A percentile compares a stretch with the other conserved stretches of the same genome.
phyloP scores from a whole-genome alignment of 23 tunicate species.

The Trididemnum clinides region DNA sequence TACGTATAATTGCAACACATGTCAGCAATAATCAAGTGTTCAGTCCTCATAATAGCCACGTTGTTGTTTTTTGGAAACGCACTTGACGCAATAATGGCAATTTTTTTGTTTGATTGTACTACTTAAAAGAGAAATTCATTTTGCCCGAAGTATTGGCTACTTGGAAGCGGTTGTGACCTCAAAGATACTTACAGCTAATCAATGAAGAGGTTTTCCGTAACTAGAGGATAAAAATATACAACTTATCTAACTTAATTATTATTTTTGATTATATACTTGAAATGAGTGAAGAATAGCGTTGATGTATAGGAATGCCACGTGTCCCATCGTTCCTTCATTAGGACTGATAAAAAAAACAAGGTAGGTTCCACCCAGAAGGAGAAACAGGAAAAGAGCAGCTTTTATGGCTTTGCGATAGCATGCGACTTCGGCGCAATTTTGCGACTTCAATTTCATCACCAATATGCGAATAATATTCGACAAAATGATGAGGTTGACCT shows the following conservation, averaged over 20 bases:
- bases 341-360: slow-evolving; percentile 72
- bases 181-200: neutral
- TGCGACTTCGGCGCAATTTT: slow-evolving; percentile 1
- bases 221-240: too few species aligned
- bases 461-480: slow-evolving; percentile 69
- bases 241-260: neutral
- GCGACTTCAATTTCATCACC: slow-evolving; percentile 53
- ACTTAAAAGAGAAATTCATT: too few species aligned
- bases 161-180: neutral
- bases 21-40: too few species aligned
- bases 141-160: neutral
- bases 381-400: slow-evolving; percentile 86
- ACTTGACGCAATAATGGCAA: too few species aligned
- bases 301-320: slow-evolving; percentile 46
- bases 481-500: slow-evolving; percentile 72
- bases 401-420: slow-evolving; percentile 66
- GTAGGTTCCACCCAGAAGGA: slow-evolving; percentile 87
- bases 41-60: too few species aligned
- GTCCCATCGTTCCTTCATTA: slow-evolving; percentile 36
- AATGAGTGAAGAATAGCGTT: slow-evolving; percentile 69
- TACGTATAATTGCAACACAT: too few species aligned
- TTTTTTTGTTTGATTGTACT: too few species aligned
- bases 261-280: slow-evolving; percentile 38
- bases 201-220: too few species aligned
- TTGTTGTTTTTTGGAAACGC: too few species aligned